phyloP scores from a whole-genome alignment of 2,797 vertebrate genomes.

The Cichlasoma orientale region DNA sequence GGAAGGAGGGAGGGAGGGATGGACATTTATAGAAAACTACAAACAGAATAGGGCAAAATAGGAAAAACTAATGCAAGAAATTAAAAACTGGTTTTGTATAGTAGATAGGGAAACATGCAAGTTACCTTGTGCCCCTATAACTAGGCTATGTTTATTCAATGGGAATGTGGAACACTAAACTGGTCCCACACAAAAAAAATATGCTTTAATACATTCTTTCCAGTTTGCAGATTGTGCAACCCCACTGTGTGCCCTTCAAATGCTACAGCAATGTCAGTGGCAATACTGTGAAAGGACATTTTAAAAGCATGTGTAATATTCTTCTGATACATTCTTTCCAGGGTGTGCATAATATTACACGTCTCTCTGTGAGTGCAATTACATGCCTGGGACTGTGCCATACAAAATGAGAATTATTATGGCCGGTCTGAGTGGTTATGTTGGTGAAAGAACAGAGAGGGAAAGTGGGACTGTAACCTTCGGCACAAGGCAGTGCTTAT shows the following conservation, averaged over 20 bases:
- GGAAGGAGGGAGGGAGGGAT: neutral
- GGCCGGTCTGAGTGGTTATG: slow-evolving; percentile 29
- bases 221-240: slow-evolving; percentile 2
- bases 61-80: neutral
- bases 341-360: slow-evolving; percentile 45
- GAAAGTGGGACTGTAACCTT: slow-evolving; percentile 43
- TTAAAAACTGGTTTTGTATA: neutral
- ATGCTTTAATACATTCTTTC: neutral
- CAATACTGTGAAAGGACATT: slow-evolving; percentile 32
- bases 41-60: neutral
- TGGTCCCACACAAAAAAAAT: neutral
- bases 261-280: slow-evolving; percentile 27
- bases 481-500: slow-evolving; percentile 42
- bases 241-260: slow-evolving; percentile 33
- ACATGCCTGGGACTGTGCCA: slow-evolving; percentile 29
- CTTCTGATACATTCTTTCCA: slow-evolving; percentile 21
- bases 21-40: neutral
- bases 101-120: neutral
- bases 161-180: neutral
- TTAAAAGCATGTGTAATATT: slow-evolving; percentile 47
- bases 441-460: slow-evolving; percentile 33
- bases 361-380: slow-evolving; percentile 44
- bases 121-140: neutral
- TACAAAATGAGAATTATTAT: slow-evolving; percentile 50
- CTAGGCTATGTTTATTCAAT: neutral